These are phyloP conservation scores for Nemurella pictetii DNA, from an alignment of 2,888 invertebrate species.

Conservation along the genomic window DNA sequence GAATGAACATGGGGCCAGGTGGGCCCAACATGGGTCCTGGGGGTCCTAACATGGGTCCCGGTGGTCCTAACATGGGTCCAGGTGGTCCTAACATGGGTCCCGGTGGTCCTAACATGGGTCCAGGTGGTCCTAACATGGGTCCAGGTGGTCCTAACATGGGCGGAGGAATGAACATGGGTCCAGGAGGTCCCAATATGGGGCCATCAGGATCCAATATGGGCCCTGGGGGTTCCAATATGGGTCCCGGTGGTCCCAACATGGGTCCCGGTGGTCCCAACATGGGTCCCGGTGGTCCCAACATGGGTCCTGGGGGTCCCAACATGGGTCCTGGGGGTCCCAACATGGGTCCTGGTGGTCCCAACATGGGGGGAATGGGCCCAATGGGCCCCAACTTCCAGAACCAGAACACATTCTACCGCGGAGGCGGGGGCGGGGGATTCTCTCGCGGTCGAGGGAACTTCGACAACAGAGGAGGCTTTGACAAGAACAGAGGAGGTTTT, in stretches of 20 bases:
- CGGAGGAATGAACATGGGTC: neutral
- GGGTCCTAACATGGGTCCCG: constrained; percentile 31
- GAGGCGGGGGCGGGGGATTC: constrained; percentile 1
- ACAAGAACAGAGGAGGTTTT: neutral
- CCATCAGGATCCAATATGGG: neutral
- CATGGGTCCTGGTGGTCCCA: neutral
- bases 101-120: constrained; percentile 22
- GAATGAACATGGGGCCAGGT: neutral
- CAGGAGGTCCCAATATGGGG: neutral
- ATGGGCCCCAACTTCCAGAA: neutral
- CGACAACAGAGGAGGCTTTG: constrained; percentile 13
- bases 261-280: neutral
- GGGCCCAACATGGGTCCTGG: constrained; percentile 5
- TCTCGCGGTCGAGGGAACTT: neutral
- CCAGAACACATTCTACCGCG: neutral
- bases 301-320: neutral
- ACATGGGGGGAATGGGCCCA: neutral
- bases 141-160: constrained; percentile 3
- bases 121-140: neutral
- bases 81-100: constrained; percentile 31
- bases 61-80: constrained; percentile 24
- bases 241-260: neutral
- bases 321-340: neutral
- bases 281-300: neutral
- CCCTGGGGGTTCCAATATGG: neutral